phyloP scores from a whole-genome alignment of 2,797 vertebrate genomes.

The Poecilia gillii region DNA sequence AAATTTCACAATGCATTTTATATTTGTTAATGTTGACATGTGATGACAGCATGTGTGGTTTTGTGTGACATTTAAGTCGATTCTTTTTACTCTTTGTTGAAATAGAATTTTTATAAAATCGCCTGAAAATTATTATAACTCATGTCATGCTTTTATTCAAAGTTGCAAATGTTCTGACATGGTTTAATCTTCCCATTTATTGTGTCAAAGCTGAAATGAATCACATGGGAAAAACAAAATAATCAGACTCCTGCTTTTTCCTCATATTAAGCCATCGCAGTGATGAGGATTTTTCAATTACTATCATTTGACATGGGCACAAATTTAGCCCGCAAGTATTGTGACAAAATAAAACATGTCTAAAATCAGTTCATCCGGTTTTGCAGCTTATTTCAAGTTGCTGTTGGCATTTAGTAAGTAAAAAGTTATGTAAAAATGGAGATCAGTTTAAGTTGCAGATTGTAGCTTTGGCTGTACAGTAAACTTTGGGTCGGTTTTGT shows the following conservation, averaged over 20 bases:
- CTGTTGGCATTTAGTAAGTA: not conserved
- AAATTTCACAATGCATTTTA: not conserved
- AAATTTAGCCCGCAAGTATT: not conserved
- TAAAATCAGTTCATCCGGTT: not conserved
- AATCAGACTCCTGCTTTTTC: not conserved
- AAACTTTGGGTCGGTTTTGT: too few relatives aligned
- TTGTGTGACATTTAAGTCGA: not conserved
- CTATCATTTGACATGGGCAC: not conserved
- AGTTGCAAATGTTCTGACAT: not conserved
- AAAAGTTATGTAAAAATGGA: not conserved
- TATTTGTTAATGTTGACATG: not conserved
- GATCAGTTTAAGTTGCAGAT: too few relatives aligned
- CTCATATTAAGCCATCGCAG: not conserved
- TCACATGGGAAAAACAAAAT: not conserved
- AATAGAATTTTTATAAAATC: not conserved
- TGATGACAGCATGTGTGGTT: not conserved
- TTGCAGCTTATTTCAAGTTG: not conserved
- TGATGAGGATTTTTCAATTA: not conserved
- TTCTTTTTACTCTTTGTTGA: not conserved
- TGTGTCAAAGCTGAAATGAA: not conserved
- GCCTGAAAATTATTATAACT: not conserved
- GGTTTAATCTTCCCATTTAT: not conserved
- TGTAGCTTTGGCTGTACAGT: too few relatives aligned
- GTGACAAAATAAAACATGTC: not conserved
- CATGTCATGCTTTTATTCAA: not conserved